Conservation (phyloP, 92 coral and sea anemone genomes). For the Anthopleura xanthogrammica region DNA sequence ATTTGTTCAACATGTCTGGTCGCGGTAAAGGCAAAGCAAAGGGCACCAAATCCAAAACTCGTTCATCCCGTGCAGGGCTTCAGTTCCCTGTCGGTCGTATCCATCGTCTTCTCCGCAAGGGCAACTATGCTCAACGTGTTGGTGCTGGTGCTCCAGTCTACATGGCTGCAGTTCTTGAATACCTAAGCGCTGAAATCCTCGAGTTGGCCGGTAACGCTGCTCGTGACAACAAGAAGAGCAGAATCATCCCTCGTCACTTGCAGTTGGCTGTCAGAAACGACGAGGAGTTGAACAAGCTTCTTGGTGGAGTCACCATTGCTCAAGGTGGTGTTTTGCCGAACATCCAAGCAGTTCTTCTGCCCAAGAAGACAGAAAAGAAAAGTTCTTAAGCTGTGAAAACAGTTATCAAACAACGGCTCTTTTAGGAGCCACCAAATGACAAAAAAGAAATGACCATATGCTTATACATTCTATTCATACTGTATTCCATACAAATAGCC, state of each 20-base stretch:
- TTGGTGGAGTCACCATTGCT: constrained; percentile 48
- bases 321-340: constrained; percentile 36
- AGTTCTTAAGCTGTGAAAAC: too few species aligned
- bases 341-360: too few species aligned
- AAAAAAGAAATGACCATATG: too few species aligned
- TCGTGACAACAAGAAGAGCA: constrained; percentile 49
- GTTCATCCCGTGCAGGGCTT: constrained; percentile 68
- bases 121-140: constrained; percentile 65
- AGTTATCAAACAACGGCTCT: too few species aligned
- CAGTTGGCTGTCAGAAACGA: constrained; percentile 44
- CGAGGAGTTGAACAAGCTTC: constrained; percentile 57
- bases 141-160: constrained; percentile 74
- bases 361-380: too few species aligned
- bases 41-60: constrained; percentile 80
- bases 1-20: constrained; percentile 56
- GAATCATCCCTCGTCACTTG: constrained; percentile 45
- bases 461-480: too few species aligned
- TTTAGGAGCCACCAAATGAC: too few species aligned
- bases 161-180: constrained; percentile 61
- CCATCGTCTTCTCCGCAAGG: constrained; percentile 52
- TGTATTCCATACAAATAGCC: too few species aligned
- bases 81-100: constrained; percentile 74
- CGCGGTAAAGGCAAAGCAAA: constrained; percentile 87
- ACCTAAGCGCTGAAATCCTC: constrained; percentile 56
- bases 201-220: constrained; percentile 66